phyloP scores from a whole-genome alignment of 2,113 vertebrate species.

The Pollimyrus isidori region DNA sequence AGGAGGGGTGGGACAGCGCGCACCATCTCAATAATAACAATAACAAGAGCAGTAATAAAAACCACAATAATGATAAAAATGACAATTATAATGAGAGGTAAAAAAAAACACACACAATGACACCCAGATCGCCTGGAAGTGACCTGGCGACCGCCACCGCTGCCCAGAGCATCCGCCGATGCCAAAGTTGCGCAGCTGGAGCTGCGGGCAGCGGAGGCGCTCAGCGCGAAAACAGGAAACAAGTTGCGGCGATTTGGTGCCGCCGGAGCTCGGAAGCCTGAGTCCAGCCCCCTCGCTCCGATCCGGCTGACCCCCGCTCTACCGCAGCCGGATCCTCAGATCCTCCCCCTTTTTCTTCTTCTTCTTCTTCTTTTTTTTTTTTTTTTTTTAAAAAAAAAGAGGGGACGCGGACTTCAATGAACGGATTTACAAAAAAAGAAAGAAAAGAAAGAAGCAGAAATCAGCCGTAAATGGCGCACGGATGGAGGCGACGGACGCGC shows the following conservation, averaged over 20 bases:
- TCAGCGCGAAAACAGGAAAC: conserved; percentile 15
- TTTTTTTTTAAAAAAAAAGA: conserved; percentile 22
- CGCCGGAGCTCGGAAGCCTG: conserved; percentile 60
- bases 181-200: conserved; percentile 15
- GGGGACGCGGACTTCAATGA: conserved; percentile 50
- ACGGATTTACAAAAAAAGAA: conserved; percentile 61
- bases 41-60: conserved; percentile 30
- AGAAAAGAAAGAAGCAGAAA: conserved; percentile 18
- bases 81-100: conserved; percentile 26
- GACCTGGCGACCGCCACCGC: conserved; percentile 33
- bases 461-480: conserved; percentile 42
- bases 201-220: conserved; percentile 1
- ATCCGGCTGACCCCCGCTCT: conserved; percentile 84
- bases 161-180: background rate
- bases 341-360: conserved; percentile 59
- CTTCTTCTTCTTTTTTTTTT: background rate
- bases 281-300: conserved; percentile 64
- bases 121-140: conserved; percentile 43
- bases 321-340: conserved; percentile 76
- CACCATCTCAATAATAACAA: conserved; percentile 27
- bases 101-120: conserved; percentile 17
- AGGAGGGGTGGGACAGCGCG: conserved; percentile 51
- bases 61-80: background rate
- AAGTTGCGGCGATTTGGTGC: conserved; percentile 13
- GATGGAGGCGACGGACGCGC: conserved; percentile 46